Base-by-base conservation (phyloP, 2,888 invertebrate species). In the Zaprionus bogoriensis region DNA sequence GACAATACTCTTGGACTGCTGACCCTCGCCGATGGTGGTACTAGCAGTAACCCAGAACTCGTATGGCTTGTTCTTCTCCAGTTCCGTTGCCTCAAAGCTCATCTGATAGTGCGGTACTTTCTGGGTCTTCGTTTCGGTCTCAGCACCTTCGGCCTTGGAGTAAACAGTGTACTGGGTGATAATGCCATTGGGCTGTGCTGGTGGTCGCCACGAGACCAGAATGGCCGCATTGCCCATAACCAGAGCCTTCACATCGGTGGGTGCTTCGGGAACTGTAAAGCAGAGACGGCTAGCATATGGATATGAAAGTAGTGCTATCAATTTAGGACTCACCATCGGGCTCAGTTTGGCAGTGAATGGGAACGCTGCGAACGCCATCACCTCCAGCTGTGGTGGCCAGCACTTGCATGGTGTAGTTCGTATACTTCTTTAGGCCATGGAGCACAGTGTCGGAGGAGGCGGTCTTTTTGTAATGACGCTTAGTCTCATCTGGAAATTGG, bases 351-450 rank as follows among this genome's bases (percentile, higher is more conserved):
- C 98, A 97, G 91, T 97, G 97, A 78, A 98, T 96, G 60, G 91
- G 80, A n/a, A 86, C 81, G 76, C 91, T 91, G 76, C 97, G 94
- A 42, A 97, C 97, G 67, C 98, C 98, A 90, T 98, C 98, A 9
- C 99, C 99, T 71, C 97, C 98, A 57, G 97, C 95, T 5, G 98
- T 98, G 86, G 95, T 98, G 19, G 98, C 98, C 80, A 98, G 92
- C 27, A 99, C 97, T 93, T 98, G 97, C 94, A 99, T 97, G 59
- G 97, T 98, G 91, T 98, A 99, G 92, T 99, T 98, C 2, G 98
- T 98, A 92, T 95, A 98, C 90, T 98, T 98, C 91, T 97, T 96
- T 52, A 99, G 93, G 51, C 97, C 97, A 89, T 97, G 97, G n/a
- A 97, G 93, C 84, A 97, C 97, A 0, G 97, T 97, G 91, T 97